Evolutionary conservation across 2,113 vertebrate genomes (phyloP).

Genomic region (Lepus europaeus): DNA sequence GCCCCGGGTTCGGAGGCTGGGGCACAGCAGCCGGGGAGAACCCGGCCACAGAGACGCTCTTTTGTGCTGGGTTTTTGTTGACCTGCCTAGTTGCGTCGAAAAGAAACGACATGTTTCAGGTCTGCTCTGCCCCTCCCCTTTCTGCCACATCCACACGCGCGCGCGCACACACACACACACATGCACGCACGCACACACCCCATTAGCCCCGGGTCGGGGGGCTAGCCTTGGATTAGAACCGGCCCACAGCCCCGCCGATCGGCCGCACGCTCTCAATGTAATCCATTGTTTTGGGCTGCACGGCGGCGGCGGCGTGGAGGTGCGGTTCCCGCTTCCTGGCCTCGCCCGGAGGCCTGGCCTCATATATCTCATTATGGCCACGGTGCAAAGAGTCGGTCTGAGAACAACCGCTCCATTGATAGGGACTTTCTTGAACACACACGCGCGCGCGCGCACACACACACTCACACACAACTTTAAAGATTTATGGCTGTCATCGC

Average conservation of each 20-base stretch:
- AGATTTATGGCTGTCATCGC: conserved; percentile 55
- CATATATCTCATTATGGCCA: neutral
- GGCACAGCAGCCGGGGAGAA: conserved; percentile 51
- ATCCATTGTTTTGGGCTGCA: conserved; percentile 51
- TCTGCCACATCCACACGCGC: neutral
- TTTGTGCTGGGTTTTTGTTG: conserved; percentile 9
- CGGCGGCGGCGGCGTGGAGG: neutral
- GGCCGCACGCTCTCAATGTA: neutral
- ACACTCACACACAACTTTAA: neutral
- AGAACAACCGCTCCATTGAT: conserved; percentile 71
- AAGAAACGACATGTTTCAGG: conserved; percentile 13
- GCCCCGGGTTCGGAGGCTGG: conserved; percentile 48
- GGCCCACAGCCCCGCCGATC: conserved; percentile 13
- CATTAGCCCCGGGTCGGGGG: neutral
- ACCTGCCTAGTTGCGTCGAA: neutral
- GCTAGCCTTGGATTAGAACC: neutral
- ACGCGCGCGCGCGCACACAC: too few relatives aligned
- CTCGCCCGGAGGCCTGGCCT: conserved; percentile 26
- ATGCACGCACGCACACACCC: neutral
- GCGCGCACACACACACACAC: neutral
- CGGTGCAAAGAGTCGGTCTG: conserved; percentile 37
- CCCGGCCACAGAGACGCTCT: neutral
- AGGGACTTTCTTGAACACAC: conserved; percentile 1
- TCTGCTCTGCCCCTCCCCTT: neutral
- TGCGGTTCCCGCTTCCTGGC: neutral